phyloP scores from a whole-genome alignment of 2,888 invertebrate genomes.

The Margaritifera margaritifera region DNA sequence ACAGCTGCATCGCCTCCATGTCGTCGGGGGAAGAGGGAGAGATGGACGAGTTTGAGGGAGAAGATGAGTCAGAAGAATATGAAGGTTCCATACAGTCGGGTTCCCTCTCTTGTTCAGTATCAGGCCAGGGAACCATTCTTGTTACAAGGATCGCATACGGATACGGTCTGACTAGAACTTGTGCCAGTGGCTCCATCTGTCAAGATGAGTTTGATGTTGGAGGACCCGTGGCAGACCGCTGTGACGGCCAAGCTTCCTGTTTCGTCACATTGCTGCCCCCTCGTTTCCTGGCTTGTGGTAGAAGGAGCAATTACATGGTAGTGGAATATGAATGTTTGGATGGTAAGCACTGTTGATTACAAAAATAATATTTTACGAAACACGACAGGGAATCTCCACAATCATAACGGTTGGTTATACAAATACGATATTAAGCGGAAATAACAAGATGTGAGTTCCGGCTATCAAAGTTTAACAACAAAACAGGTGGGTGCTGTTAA shows the following conservation, averaged over 20 bases:
- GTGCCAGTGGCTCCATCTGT: constrained; percentile 24
- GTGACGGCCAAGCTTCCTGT: constrained; percentile 32
- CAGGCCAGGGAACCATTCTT: constrained; percentile 27
- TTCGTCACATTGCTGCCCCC: constrained; percentile 20
- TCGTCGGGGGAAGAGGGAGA: constrained; percentile 7
- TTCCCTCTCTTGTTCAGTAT: constrained; percentile 24
- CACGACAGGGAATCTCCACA: no score
- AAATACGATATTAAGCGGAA: no score
- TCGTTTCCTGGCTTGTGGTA: constrained; percentile 27
- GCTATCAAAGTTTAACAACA: no score
- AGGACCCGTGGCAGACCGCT: constrained; percentile 20
- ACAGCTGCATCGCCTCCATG: constrained; percentile 22
- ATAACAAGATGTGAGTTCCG: no score
- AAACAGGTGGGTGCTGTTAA: no score
- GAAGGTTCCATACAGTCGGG: constrained; percentile 12
- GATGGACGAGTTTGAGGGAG: constrained; percentile 4
- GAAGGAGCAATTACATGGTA: constrained; percentile 31
- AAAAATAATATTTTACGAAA: background rate
- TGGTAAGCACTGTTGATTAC: constrained; percentile 23
- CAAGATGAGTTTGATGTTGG: constrained; percentile 29
- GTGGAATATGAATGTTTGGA: constrained; percentile 40
- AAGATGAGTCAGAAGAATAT: background rate
- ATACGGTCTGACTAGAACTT: constrained; percentile 19
- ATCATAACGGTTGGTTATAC: no score
- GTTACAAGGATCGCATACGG: constrained; percentile 32